Evolutionary conservation across 2,113 vertebrate species (phyloP).

Genomic region (Ailurus styani): DNA sequence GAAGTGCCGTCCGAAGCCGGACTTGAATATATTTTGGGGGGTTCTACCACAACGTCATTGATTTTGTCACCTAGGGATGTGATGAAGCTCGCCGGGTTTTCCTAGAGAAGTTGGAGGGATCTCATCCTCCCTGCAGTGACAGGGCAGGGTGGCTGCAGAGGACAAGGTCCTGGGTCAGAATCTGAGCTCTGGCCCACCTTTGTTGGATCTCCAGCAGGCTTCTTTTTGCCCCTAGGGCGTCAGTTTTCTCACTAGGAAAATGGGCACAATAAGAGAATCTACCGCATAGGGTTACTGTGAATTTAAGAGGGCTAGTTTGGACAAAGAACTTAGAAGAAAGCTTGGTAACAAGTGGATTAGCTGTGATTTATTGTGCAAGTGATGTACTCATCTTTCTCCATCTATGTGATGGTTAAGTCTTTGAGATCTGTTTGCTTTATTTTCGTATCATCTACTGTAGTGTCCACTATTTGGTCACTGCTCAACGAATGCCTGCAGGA

Average conservation of each 20-base stretch:
- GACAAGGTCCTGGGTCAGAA: background rate
- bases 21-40: background rate
- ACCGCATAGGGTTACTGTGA: background rate
- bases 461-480: background rate
- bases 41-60: background rate
- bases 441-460: background rate
- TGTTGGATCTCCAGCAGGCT: background rate
- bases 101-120: background rate
- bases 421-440: background rate
- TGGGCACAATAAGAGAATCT: background rate
- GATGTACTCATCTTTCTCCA: background rate
- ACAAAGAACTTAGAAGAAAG: background rate
- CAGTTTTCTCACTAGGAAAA: background rate
- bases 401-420: background rate
- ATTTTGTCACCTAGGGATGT: background rate
- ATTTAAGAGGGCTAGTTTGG: background rate
- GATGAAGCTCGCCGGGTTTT: background rate
- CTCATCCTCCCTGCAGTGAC: too few species aligned
- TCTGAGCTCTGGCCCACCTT: background rate
- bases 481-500: conserved; percentile 8
- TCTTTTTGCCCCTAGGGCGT: background rate
- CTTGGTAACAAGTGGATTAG: background rate
- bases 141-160: background rate
- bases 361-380: background rate
- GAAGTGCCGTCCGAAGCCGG: background rate